Conservation (phyloP, 2,797 vertebrate species). For the Paedocypris micromegethes region DNA sequence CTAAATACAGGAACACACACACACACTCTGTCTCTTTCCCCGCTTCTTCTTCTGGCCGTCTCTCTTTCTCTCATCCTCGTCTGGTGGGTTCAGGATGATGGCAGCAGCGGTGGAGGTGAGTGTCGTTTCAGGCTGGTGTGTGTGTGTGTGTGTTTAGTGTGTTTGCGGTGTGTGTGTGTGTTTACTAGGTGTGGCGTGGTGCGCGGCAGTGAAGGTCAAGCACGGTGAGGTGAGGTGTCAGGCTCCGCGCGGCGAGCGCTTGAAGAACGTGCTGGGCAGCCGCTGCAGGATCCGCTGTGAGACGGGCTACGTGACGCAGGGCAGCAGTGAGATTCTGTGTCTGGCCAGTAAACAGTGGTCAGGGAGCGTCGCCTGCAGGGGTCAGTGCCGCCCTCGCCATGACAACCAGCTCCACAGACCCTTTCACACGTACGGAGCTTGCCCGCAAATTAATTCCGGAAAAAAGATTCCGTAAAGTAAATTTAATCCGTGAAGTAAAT, state of each 20-base stretch:
- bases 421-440: too few species aligned
- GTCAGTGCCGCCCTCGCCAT: conserved; percentile 61
- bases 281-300: conserved; percentile 90
- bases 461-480: too few species aligned
- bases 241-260: conserved; percentile 79
- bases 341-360: conserved; percentile 93
- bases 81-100: conserved; percentile 21
- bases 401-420: too few species aligned
- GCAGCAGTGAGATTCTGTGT: conserved; percentile 82
- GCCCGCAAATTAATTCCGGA: too few species aligned
- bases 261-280: conserved; percentile 83
- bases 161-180: conserved; percentile 18
- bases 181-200: conserved; percentile 84
- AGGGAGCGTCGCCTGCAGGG: conserved; percentile 86
- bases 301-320: conserved; percentile 83
- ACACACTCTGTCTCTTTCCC: too few species aligned
- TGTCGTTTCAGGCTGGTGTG: conserved; percentile 8
- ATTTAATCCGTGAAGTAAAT: too few species aligned
- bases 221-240: conserved; percentile 87
- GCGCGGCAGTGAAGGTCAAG: conserved; percentile 91
- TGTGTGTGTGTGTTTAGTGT: conserved; percentile 20
- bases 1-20: too few species aligned
- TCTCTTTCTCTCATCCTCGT: conserved; percentile 6
- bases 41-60: not conserved
- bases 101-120: conserved; percentile 28